phyloP scores from a whole-genome alignment of 2,797 vertebrate genomes.

The Enoplosus armatus region DNA sequence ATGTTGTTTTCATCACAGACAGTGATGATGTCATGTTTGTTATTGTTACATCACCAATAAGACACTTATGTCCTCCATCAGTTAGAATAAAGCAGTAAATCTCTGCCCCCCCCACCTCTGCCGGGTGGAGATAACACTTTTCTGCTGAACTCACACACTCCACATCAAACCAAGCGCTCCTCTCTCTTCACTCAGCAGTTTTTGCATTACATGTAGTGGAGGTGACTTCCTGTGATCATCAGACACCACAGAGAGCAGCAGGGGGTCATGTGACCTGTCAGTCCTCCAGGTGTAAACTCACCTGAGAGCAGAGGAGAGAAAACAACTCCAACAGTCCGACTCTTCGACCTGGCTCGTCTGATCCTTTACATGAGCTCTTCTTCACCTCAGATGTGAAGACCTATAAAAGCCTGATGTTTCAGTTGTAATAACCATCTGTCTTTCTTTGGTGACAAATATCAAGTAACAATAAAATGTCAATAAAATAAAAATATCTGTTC shows the following conservation, averaged over 20 bases:
- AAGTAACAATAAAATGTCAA: no score
- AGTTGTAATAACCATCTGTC: no score
- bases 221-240: neutral
- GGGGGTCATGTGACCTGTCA: neutral
- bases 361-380: no score
- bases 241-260: neutral
- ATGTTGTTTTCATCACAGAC: no score
- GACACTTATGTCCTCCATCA: neutral
- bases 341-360: no score
- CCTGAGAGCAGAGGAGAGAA: neutral
- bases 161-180: neutral
- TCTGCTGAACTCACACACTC: slow-evolving; percentile 5
- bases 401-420: no score
- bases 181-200: neutral
- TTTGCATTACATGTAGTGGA: neutral
- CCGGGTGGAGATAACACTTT: neutral
- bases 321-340: no score
- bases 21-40: neutral
- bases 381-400: no score
- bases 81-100: neutral
- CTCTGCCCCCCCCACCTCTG: neutral
- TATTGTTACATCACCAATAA: neutral
- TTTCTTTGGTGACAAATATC: no score
- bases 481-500: no score
- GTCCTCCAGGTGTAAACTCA: neutral